Evolutionary conservation across 2,888 invertebrate species (phyloP).

Genomic region (Onchidella celtica): DNA sequence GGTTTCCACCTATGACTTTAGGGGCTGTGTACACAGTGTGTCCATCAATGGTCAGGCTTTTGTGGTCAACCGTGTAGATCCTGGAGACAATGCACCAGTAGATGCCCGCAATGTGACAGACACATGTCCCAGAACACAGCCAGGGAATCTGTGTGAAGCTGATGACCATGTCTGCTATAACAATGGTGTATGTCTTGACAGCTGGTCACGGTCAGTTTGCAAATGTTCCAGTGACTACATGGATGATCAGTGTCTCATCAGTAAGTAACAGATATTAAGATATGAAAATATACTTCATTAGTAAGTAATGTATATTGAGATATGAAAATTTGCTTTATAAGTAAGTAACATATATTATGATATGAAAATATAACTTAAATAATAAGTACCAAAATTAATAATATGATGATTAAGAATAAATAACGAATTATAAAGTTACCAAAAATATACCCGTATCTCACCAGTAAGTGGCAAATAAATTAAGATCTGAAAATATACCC

Average conservation of each 20-base stretch:
- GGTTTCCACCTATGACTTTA: slow-evolving; percentile 93
- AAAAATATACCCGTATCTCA: no score
- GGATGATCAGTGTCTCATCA: slow-evolving; percentile 81
- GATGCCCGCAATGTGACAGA: slow-evolving; percentile 87
- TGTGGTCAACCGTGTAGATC: background rate
- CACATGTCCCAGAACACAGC: slow-evolving; percentile 87
- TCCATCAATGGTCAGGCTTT: slow-evolving; percentile 87
- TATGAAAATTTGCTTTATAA: background rate
- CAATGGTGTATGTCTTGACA: slow-evolving; percentile 89
- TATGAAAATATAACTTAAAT: no score
- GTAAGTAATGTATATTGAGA: background rate
- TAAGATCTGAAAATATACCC: no score
- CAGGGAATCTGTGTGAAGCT: slow-evolving; percentile 61
- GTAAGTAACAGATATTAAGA: slow-evolving; percentile 33
- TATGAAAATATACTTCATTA: no score
- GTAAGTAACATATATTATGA: no score
- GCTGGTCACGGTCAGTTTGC: slow-evolving; percentile 90
- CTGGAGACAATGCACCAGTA: slow-evolving; percentile 41
- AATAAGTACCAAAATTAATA: no score
- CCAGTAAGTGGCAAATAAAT: no score
- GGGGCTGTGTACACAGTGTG: slow-evolving; percentile 95
- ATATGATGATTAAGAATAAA: no score
- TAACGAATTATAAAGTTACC: no score
- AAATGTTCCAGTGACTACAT: slow-evolving; percentile 83
- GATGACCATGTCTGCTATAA: slow-evolving; percentile 78